Base-by-base conservation (phyloP, 2,888 invertebrate species). In the Melolontha melolontha region DNA sequence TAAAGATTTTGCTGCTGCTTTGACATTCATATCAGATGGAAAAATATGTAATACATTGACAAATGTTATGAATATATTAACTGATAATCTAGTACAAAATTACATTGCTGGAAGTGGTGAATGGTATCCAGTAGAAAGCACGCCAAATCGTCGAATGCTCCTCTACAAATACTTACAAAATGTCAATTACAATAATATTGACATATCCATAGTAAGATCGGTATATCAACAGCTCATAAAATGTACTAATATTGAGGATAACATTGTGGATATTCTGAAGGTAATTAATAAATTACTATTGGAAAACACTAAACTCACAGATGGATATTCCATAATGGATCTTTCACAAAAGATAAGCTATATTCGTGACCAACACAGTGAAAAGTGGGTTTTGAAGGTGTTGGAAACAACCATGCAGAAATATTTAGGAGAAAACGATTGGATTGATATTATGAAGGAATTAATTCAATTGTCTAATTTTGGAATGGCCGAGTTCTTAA, bases 401-500 rank as follows among this genome's bases (percentile, higher is more conserved):
- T 5, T 34, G 11, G 47, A 41, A 1, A 10, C 11, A 12, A 11
- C 27, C 1, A 14, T 59, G 17, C 12, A 12, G 7, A 14, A 14
- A 10, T 16, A 59, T 10, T 59, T 59, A n/a, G 6, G 1, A 29
- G 2, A 10, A 10, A 5, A 17, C 6, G 59, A 59, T 10, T 14
- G 10, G 10, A 8, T 14, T 29, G n/a, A 1, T 29, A 14, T 59
- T 5, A 5, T 59, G 1, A 10, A 44, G 6, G 10, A 29, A 11
- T 41, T 59, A 5, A 27, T 59, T 11, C 10, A 47, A 6, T 47
- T 59, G 11, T n/a, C 14, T 0, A 27, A 29, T 34, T 59, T 59
- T 59, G 59, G 59, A 4, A 34, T 59, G 8, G 27, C 29, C 7
- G 59, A 59, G 29, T 59, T 22, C 27, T 34, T 47, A 14, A 47